phyloP scores from a whole-genome alignment of 2,113 vertebrate genomes.

The Stigmatopora nigra region DNA sequence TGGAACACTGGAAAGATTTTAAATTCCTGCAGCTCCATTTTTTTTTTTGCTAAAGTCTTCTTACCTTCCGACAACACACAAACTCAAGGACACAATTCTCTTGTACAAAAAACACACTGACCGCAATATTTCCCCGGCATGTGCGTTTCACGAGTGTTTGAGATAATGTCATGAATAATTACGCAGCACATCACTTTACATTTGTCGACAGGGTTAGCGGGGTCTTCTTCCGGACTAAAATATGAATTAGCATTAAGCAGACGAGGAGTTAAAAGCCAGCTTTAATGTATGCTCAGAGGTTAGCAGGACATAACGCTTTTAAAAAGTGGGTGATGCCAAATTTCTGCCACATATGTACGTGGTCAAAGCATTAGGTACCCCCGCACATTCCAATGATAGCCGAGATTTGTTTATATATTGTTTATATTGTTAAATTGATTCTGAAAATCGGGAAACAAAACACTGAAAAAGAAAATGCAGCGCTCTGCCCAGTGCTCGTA shows the following conservation, averaged over 20 bases:
- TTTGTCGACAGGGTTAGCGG: conserved; percentile 5
- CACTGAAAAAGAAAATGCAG: too few relatives aligned
- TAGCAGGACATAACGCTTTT: neutral
- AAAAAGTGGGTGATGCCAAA: neutral
- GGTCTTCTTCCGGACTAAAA: conserved; percentile 5
- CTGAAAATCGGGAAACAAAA: too few relatives aligned
- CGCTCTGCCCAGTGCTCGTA: too few relatives aligned
- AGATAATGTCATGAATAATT: conserved; percentile 13
- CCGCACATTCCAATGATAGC: neutral
- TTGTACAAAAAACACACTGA: conserved; percentile 12
- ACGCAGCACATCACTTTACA: conserved; percentile 5
- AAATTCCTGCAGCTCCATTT: conserved; percentile 37
- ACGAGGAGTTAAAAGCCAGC: neutral
- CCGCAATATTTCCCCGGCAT: neutral
- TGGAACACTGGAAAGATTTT: conserved; percentile 65
- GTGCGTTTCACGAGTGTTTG: conserved; percentile 3
- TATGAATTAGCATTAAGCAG: conserved; percentile 7
- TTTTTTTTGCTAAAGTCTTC: conserved; percentile 38
- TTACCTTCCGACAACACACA: conserved; percentile 19
- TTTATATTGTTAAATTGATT: too few relatives aligned
- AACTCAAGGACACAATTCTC: conserved; percentile 27
- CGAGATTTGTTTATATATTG: too few relatives aligned
- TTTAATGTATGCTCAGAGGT: neutral
- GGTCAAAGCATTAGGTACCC: neutral
- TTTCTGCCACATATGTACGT: neutral